These are phyloP conservation scores for Alosa sapidissima DNA, from an alignment of 2,797 vertebrate species.

Conservation along the genomic window DNA sequence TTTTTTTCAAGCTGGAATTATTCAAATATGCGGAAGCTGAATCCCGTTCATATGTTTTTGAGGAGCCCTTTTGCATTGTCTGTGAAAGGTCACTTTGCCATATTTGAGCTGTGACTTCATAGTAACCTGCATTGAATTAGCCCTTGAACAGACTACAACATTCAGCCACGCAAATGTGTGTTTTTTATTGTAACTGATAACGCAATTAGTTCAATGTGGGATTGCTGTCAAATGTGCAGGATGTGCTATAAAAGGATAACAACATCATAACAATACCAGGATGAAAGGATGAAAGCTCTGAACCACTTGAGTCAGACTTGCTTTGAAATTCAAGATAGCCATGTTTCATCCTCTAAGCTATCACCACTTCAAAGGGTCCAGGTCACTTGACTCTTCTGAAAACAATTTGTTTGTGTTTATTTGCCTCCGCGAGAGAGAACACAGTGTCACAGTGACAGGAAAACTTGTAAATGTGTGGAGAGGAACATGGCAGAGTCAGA, in stretches of 20 bases:
- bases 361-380: slow-evolving; percentile 61
- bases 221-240: background rate
- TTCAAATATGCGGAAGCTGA: slow-evolving; percentile 36
- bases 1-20: slow-evolving; percentile 42
- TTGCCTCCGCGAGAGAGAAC: slow-evolving; percentile 42
- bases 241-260: background rate
- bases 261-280: slow-evolving; percentile 14
- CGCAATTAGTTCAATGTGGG: background rate
- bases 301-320: slow-evolving; percentile 47
- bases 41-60: slow-evolving; percentile 51
- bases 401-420: slow-evolving; percentile 53
- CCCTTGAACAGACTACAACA: slow-evolving; percentile 37
- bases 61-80: slow-evolving; percentile 57
- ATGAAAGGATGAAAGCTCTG: slow-evolving; percentile 26
- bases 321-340: slow-evolving; percentile 62
- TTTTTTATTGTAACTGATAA: background rate
- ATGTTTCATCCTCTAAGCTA: slow-evolving; percentile 59
- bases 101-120: slow-evolving; percentile 51
- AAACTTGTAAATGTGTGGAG: slow-evolving; percentile 24
- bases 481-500: background rate
- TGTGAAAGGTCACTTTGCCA: slow-evolving; percentile 63
- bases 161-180: slow-evolving; percentile 16
- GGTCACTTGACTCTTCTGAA: slow-evolving; percentile 49
- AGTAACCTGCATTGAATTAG: slow-evolving; percentile 59
- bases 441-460: slow-evolving; percentile 35